Conservation (phyloP, 2,888 invertebrate genomes). For the Drosophila anomalipes region DNA sequence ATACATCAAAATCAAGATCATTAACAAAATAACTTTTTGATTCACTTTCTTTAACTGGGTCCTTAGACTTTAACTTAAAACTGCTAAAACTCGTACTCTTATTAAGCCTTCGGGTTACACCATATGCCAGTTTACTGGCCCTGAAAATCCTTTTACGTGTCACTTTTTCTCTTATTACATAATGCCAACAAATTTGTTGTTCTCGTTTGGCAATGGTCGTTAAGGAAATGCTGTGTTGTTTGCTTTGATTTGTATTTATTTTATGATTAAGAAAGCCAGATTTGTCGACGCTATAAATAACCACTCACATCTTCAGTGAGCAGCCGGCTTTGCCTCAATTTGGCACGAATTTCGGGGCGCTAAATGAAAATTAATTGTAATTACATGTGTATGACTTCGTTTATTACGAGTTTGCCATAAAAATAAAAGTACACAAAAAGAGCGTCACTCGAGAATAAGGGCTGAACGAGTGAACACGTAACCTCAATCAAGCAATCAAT, state of each 20-base stretch:
- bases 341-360: slow-evolving; percentile 32
- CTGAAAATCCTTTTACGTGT: not conserved
- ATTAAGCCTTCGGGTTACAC: not conserved
- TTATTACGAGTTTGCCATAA: slow-evolving; percentile 52
- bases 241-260: slow-evolving; percentile 48
- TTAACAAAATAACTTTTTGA: not conserved
- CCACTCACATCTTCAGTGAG: not conserved
- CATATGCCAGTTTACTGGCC: not conserved
- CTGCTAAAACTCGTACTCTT: not conserved
- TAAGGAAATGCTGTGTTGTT: slow-evolving; percentile 44
- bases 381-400: slow-evolving; percentile 56
- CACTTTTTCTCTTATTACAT: not conserved
- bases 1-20: not conserved
- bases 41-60: not conserved
- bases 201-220: slow-evolving; percentile 18
- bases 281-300: slow-evolving; percentile 46
- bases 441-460: slow-evolving; percentile 7
- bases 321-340: slow-evolving; percentile 24
- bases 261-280: slow-evolving; percentile 61
- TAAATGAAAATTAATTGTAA: slow-evolving; percentile 73
- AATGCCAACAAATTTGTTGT: not conserved
- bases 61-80: not conserved
- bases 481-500: slow-evolving; percentile 28
- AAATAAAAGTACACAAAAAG: slow-evolving; percentile 16
- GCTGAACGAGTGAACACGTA: slow-evolving; percentile 22